Evolutionary conservation across 2,888 invertebrate species (phyloP), one percentile per base, ranked within the genome.

Genomic region (Craniophora ligustri): DNA sequence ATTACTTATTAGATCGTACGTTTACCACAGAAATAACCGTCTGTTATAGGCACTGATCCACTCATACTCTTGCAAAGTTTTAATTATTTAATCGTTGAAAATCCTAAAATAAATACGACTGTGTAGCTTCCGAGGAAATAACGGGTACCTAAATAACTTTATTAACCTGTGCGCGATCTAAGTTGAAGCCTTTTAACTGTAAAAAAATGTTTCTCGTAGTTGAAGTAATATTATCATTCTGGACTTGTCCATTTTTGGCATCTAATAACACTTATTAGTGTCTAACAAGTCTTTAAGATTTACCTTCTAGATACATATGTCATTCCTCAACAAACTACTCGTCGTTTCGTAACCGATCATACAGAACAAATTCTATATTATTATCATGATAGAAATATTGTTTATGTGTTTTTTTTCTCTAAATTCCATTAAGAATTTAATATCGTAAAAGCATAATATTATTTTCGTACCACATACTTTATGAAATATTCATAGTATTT

Each of bases 211-310:
- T 23, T 5, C 18, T 32, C 15, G 15, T 30, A 36, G 16, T 42
- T 51, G 34, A 51, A 34, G 30, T 30, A 55, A 48, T 42, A 46
- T 35, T n/a, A n/a, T n/a, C n/a, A n/a, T n/a, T n/a, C 28, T 41
- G 13, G 28, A 21, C 36, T 47, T 28, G 31, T 10, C 53, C 41
- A 38, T 59, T 63, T 58, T 41, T 39, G 41, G 40, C 14, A 10
- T 53, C 48, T 54, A 49, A 56, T 59, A 51, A 48, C 48, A 8
- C 45, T 36, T 54, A 69, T 63, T 59, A 62, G 41, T 16, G 38
- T 58, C 48, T n/a, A 42, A 23, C 15, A 14, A 62, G 41, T 49
- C 56, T 56, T 50, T 39, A 40, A 66, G 42, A 39, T 38, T 23
- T 49, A n/a, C 57, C 48, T 57, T 67, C 47, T 42, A 53, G 8